Base-by-base conservation (phyloP, 2,888 invertebrate genomes). In the Lumbricus terrestris region DNA sequence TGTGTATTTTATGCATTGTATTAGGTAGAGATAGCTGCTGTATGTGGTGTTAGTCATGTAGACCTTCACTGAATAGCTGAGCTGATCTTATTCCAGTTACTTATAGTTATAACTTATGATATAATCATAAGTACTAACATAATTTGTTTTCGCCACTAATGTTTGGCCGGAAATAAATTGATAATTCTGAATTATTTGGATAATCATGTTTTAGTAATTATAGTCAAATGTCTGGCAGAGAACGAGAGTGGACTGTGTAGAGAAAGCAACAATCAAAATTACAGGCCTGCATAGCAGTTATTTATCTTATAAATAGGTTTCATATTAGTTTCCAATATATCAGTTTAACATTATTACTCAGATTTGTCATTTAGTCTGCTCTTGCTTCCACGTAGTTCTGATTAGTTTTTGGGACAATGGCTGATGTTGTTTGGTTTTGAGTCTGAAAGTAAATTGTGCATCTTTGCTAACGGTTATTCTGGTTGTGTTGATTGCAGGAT, bases 401-500 rank as follows among this genome's bases (percentile, higher is more conserved):
- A 47, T 47, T n/a, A 69, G 69, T 8, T 69, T 69, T n/a, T 29
- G 29, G 29, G 13, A n/a, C n/a, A n/a, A 69, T n/a, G 29, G 69
- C 69, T 69, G 8, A 11, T 69, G 20, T 47, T 23, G 23, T 69
- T 69, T 69, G 69, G 8, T 29, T 69, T 69, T 69, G 29, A n/a
- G 29, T 29, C n/a, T 69, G 16, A 69, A 69, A 69, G 69, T 29
- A 13, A n/a, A 69, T 29, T n/a, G 69, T 69, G n/a, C 69, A 16
- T n/a, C 69, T 69, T 69, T n/a, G 11, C 69, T 69, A 69, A 69
- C 13, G 16, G 69, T n/a, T 8, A 69, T 69, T 69, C 29, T 69
- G 69, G 69, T 69, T n/a, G 69, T 69, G 69, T 69, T 69, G 29
- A 82, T 88, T 90, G 42, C 90, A 83, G 90, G 83, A 83, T 38